A percentile compares a stretch with the other conserved stretches of the same genome.
phyloP scores from a whole-genome alignment of 1,140 invertebrate genomes.

The Leucophenga varia region DNA sequence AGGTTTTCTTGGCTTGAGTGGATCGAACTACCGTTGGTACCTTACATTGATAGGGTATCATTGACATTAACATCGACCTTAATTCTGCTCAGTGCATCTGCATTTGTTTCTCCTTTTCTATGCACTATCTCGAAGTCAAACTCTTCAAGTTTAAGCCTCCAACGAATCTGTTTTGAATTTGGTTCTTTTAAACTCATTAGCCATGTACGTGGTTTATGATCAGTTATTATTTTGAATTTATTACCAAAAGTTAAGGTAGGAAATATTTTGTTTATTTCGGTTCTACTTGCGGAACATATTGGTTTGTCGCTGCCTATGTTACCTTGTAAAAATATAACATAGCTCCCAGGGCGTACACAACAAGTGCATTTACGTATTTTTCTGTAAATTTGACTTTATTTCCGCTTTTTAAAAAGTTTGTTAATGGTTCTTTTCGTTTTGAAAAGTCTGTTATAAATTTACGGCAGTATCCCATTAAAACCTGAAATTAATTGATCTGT shows the following conservation, averaged over 20 bases:
- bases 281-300: constrained; percentile 4
- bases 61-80: neutral
- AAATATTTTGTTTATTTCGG: constrained; percentile 1
- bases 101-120: constrained; percentile 8
- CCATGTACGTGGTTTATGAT: neutral
- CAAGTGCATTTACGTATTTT: constrained; percentile 2
- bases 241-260: neutral
- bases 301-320: neutral
- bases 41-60: neutral
- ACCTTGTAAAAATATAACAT: constrained; percentile 4
- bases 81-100: constrained; percentile 2
- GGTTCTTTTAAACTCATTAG: neutral
- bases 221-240: neutral
- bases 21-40: constrained; percentile 1
- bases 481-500: neutral
- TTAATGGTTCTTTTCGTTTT: neutral
- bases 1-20: constrained; percentile 1
- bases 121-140: constrained; percentile 2
- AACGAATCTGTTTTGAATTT: constrained; percentile 3
- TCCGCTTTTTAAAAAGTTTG: constrained; percentile 3
- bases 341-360: neutral
- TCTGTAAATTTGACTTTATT: neutral
- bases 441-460: constrained; percentile 2
- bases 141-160: constrained; percentile 5
- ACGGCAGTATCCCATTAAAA: neutral